A percentile compares a stretch with the other conserved stretches of the same genome.
Conservation (phyloP, 2,797 vertebrate species). For the Champsocephalus esox region DNA sequence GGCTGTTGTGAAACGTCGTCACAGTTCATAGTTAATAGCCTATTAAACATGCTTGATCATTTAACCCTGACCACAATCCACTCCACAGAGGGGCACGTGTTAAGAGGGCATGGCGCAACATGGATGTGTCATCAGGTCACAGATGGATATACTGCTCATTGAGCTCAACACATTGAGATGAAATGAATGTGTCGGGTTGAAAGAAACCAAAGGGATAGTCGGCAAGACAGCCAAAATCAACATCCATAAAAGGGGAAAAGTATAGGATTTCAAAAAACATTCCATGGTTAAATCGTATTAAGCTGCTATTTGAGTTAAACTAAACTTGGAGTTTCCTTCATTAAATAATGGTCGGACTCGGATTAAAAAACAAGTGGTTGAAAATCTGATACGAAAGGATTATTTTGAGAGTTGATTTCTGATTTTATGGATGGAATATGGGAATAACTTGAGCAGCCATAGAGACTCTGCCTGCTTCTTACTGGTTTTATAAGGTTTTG, state of each 20-base stretch:
- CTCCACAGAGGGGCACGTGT: conserved; percentile 7
- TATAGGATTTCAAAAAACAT: background rate
- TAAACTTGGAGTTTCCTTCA: background rate
- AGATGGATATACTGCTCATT: conserved; percentile 39
- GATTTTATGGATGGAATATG: background rate
- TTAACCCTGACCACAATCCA: conserved; percentile 30
- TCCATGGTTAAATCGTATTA: conserved; percentile 23
- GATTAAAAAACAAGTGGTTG: conserved; percentile 1
- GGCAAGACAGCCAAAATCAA: conserved; percentile 6
- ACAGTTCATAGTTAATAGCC: conserved; percentile 25
- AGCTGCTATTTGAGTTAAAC: background rate
- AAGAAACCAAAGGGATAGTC: conserved; percentile 13
- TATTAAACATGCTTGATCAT: conserved; percentile 12
- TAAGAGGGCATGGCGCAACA: conserved; percentile 1
- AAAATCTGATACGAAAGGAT: background rate
- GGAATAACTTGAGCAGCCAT: background rate
- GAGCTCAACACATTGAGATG: conserved; percentile 37
- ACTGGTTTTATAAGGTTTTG: background rate
- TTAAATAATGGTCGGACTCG: background rate
- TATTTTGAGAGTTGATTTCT: background rate
- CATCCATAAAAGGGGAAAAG: background rate
- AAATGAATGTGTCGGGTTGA: conserved; percentile 18
- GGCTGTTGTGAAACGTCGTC: conserved; percentile 1
- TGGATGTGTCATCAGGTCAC: conserved; percentile 42
- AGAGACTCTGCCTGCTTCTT: too few species aligned